These are phyloP conservation scores for Dorcus hopei DNA, from an alignment of 2,888 invertebrate species.

Conservation along the genomic window DNA sequence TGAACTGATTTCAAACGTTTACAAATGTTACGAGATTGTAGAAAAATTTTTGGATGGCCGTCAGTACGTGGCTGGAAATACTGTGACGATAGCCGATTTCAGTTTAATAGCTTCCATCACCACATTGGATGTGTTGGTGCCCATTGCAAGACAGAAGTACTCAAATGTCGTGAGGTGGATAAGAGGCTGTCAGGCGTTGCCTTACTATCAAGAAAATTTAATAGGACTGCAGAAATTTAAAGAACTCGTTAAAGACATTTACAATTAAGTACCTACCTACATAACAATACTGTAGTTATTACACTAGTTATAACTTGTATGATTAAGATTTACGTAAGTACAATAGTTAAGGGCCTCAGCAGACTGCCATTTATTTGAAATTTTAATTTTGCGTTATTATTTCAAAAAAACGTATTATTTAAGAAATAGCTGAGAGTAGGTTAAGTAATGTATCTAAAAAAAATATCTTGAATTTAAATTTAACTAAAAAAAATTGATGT, in stretches of 20 bases:
- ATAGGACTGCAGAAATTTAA: slow-evolving; percentile 14
- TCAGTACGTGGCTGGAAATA: slow-evolving; percentile 53
- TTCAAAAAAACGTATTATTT: too few relatives aligned
- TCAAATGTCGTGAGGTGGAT: slow-evolving; percentile 39
- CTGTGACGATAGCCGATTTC: slow-evolving; percentile 57
- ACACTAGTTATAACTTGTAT: too few relatives aligned
- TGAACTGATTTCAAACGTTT: slow-evolving; percentile 5
- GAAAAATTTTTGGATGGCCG: slow-evolving; percentile 51
- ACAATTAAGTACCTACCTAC: too few relatives aligned
- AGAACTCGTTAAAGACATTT: background rate
- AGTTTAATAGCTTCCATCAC: slow-evolving; percentile 45
- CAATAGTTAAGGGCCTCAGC: too few relatives aligned
- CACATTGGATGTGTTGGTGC: slow-evolving; percentile 36
- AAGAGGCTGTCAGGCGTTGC: slow-evolving; percentile 32
- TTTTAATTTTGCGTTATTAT: too few relatives aligned
- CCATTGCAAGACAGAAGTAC: slow-evolving; percentile 30
- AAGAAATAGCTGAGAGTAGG: too few relatives aligned
- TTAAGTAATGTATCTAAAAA: too few relatives aligned
- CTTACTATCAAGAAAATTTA: slow-evolving; percentile 28
- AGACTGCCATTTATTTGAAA: too few relatives aligned
- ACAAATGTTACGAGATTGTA: slow-evolving; percentile 49
- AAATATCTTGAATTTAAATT: too few relatives aligned
- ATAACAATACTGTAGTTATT: too few relatives aligned
- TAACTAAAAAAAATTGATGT: too few relatives aligned
- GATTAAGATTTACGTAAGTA: too few relatives aligned